Evolutionary conservation across 1,140 invertebrate genomes (phyloP).

Genomic region (Drosophila eugracilis): DNA sequence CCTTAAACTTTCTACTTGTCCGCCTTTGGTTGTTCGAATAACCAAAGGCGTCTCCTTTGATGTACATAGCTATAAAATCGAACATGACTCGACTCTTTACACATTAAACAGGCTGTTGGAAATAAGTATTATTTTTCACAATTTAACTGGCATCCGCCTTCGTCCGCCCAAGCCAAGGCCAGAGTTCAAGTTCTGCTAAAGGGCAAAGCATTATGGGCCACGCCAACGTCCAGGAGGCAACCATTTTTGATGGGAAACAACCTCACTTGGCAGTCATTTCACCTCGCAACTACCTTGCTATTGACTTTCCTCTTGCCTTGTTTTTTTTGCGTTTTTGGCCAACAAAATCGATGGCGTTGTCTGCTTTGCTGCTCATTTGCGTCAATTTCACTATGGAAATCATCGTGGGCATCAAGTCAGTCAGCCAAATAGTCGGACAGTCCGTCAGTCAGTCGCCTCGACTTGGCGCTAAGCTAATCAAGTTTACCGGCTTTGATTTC

Average conservation of each 20-base stretch:
- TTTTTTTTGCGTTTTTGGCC: constrained; percentile 31
- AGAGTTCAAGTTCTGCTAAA: constrained; percentile 76
- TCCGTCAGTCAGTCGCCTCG: constrained; percentile 35
- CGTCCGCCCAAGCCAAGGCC: constrained; percentile 45
- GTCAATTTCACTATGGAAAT: constrained; percentile 70
- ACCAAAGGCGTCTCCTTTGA: constrained; percentile 39
- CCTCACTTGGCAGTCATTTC: constrained; percentile 29
- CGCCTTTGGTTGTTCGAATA: constrained; percentile 37
- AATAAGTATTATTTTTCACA: constrained; percentile 62
- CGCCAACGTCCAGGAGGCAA: constrained; percentile 8
- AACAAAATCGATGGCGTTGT: constrained; percentile 61
- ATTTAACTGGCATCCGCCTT: constrained; percentile 18
- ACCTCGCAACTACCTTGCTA: constrained; percentile 28
- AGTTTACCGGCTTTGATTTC: constrained; percentile 57
- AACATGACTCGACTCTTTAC: constrained; percentile 63
- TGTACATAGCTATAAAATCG: constrained; percentile 48
- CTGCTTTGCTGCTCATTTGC: constrained; percentile 64
- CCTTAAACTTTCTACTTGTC: constrained; percentile 59
- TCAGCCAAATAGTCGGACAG: constrained; percentile 30
- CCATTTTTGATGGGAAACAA: constrained; percentile 61
- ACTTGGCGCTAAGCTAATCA: constrained; percentile 75
- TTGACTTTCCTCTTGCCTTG: constrained; percentile 21
- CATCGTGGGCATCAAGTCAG: constrained; percentile 29
- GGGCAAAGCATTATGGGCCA: constrained; percentile 42
- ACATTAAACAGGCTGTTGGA: constrained; percentile 21